Evolutionary conservation across 2,888 invertebrate species (phyloP), one percentile per base, ranked within the genome.

Genomic region (Ditylenchus weischeri): DNA sequence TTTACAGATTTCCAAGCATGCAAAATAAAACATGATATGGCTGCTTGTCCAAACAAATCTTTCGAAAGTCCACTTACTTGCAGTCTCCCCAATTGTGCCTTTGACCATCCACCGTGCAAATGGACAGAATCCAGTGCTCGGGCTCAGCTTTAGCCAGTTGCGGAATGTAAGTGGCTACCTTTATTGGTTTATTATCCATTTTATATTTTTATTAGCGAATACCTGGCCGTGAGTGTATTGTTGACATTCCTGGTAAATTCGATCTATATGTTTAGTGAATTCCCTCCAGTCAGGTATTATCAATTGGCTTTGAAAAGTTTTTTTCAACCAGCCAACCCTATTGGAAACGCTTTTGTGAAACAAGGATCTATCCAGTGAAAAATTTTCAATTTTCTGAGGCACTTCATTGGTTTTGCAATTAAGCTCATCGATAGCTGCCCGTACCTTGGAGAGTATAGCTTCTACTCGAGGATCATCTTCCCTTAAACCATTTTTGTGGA

Each of bases 201-300:
- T 15, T 54, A 23, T 15, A 11, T 21, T 10, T 54, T 54, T 21
- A 13, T 7, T 10, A 54, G 1, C 5, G 7, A 11, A 2, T n/a
- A 59, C 59, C 59, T 63, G 47, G 23, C 63, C 63, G n/a, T 57
- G 50, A n/a, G 48, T 36, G 35, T 63, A 63, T 51, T 63, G 11
- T 21, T 51, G 23, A 21, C 63, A 63, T 18, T 57, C 18, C 21
- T 64, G 57, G 21, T 38, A 57, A 35, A 64, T 64, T n/a, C 35
- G 23, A 23, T 19, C 51, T 11, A 51, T 90, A 82, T 91, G 90
- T 83, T 91, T 90, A 43, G 90, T 90, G 84, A 96, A 95, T 68
- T 90, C 90, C 66, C 88, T 88, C 84, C 93, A 93, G 84, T 93
- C 93, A 8, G 95, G 95, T 78, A 96, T 91, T 70, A 95, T 90